Conservation (phyloP, 2,797 vertebrate genomes). For the Lutra lutra region DNA sequence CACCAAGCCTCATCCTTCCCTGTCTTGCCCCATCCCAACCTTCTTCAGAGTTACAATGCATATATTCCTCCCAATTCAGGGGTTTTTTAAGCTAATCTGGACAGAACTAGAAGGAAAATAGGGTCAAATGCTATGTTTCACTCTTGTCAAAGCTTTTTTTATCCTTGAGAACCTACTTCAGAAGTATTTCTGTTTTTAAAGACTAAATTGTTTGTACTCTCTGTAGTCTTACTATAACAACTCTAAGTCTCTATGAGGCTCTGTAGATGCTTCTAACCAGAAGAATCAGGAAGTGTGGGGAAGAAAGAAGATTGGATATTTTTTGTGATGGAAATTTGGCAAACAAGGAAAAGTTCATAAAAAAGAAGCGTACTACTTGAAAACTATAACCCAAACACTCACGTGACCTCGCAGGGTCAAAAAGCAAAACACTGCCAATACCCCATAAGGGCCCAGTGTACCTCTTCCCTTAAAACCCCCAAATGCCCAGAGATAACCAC, state of each 20-base stretch:
- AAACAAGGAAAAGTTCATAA: slow-evolving; percentile 22
- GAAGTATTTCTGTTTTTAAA: slow-evolving; percentile 38
- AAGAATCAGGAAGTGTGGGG: not conserved
- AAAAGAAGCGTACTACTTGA: not conserved
- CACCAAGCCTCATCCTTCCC: not conserved
- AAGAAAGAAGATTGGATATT: not conserved
- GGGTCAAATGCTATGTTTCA: not conserved
- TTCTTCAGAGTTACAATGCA: not conserved
- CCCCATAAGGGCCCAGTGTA: not conserved
- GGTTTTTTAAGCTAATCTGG: not conserved
- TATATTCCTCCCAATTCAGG: not conserved
- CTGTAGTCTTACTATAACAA: slow-evolving; percentile 8
- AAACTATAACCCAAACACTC: not conserved
- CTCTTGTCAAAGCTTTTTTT: not conserved
- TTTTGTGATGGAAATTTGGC: not conserved
- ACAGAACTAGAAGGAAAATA: not conserved
- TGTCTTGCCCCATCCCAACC: not conserved
- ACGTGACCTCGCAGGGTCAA: not conserved
- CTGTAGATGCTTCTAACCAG: not conserved
- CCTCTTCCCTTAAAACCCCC: not conserved
- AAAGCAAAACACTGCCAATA: slow-evolving; percentile 20
- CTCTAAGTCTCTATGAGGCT: not conserved
- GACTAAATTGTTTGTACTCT: not conserved
- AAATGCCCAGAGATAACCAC: not conserved
- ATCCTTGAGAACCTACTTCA: not conserved